Evolutionary conservation across 2,888 invertebrate species (phyloP).

Genomic region (Branchellion lobata): DNA sequence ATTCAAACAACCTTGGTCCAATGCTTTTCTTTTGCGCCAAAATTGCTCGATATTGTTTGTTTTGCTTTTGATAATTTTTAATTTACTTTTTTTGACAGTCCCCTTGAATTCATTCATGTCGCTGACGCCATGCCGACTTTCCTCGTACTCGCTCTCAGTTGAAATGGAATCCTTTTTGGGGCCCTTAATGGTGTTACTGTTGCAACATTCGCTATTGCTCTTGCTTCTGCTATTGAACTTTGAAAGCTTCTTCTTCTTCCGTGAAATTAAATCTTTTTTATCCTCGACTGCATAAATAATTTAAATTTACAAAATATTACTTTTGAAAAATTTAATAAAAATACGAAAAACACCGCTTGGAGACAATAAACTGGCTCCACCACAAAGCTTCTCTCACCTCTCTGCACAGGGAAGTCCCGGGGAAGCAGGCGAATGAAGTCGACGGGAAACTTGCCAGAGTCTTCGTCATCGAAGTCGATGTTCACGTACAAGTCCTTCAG

Average conservation of each 20-base stretch:
- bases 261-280: constrained; percentile 2
- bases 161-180: not conserved
- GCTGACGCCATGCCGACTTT: not conserved
- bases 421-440: constrained; percentile 85
- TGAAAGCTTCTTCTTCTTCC: constrained; percentile 9
- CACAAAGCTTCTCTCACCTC: too few species aligned
- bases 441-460: constrained; percentile 83
- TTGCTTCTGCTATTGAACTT: not conserved
- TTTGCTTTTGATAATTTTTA: not conserved
- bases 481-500: constrained; percentile 64
- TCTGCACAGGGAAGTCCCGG: constrained; percentile 82
- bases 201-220: not conserved
- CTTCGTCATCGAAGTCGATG: constrained; percentile 93
- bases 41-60: not conserved
- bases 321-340: not conserved
- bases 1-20: not conserved
- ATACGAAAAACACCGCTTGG: not conserved
- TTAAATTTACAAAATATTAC: not conserved
- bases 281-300: not conserved
- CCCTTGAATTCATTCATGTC: not conserved
- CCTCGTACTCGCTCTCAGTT: not conserved
- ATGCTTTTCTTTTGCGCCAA: constrained; percentile 11
- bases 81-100: not conserved
- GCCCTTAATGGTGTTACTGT: not conserved
- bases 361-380: too few species aligned